Evolutionary conservation across 2,797 vertebrate genomes (phyloP).

Genomic region (Esox lucius): DNA sequence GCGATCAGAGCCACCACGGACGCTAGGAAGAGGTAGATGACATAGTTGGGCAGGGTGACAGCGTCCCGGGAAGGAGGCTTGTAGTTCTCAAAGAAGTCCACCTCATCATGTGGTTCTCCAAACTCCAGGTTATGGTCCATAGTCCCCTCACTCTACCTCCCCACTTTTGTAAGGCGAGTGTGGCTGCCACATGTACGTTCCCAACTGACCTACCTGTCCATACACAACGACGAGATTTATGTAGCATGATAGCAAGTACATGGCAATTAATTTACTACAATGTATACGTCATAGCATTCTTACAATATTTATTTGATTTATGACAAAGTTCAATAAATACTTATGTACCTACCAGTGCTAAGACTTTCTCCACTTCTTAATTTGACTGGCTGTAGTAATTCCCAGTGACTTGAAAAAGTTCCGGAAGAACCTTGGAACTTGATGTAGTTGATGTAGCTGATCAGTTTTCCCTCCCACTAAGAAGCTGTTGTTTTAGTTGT

Average conservation of each 20-base stretch:
- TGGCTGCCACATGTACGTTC: background rate
- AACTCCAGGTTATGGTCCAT: background rate
- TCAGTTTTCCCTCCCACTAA: background rate
- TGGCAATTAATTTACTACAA: background rate
- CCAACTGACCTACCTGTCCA: background rate
- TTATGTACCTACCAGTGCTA: background rate
- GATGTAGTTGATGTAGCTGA: background rate
- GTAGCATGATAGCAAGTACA: background rate
- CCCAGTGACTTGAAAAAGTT: background rate
- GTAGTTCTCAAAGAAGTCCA: constrained; percentile 66
- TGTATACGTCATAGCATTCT: background rate
- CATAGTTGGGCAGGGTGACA: constrained; percentile 65
- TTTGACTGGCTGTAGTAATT: background rate
- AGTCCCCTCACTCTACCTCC: background rate
- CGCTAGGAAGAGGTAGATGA: constrained; percentile 74
- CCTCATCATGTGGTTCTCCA: constrained; percentile 12
- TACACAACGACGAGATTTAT: background rate
- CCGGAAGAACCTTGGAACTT: background rate
- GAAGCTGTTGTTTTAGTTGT: background rate
- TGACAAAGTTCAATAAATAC: background rate
- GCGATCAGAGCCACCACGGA: constrained; percentile 64
- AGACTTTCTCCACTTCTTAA: background rate
- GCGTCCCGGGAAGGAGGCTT: constrained; percentile 70
- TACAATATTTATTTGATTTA: background rate
- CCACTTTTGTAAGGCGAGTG: background rate